Conservation (phyloP, 23 tunicate species). For the Ciona savignyi region DNA sequence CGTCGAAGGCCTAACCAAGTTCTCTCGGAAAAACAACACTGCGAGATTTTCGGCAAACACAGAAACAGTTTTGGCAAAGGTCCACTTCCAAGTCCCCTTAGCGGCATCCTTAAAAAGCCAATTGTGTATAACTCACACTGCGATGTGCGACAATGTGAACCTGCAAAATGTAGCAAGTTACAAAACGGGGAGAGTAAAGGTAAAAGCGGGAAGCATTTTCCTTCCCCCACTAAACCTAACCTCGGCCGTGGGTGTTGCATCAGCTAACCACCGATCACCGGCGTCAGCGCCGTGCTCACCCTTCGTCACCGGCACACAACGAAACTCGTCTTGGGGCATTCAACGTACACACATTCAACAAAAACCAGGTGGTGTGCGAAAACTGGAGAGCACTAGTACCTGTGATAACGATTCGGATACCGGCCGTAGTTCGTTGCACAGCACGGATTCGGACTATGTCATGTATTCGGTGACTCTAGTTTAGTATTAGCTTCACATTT, state of each 20-base stretch:
- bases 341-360: background rate
- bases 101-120: constrained; percentile 29
- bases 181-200: background rate
- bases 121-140: constrained; percentile 44
- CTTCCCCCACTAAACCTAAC: constrained; percentile 9
- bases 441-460: constrained; percentile 52
- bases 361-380: background rate
- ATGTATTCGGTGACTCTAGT: constrained; percentile 81
- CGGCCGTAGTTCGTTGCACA: constrained; percentile 80
- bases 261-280: background rate
- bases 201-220: background rate
- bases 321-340: constrained; percentile 2
- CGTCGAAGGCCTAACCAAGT: background rate
- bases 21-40: constrained; percentile 2
- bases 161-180: background rate
- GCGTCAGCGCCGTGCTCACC: constrained; percentile 39
- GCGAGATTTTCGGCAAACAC: constrained; percentile 14
- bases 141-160: constrained; percentile 8
- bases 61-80: constrained; percentile 36
- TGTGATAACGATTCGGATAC: constrained; percentile 93
- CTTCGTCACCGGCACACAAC: constrained; percentile 1
- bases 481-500: too few species aligned
- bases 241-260: constrained; percentile 2
- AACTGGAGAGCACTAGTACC: constrained; percentile 1
- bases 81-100: constrained; percentile 5